Percentiles rank a stretch among this genome's conserved stretches.
Evolutionary conservation across 2,888 invertebrate genomes (phyloP).

Genomic region (Brassicogethes aeneus): DNA sequence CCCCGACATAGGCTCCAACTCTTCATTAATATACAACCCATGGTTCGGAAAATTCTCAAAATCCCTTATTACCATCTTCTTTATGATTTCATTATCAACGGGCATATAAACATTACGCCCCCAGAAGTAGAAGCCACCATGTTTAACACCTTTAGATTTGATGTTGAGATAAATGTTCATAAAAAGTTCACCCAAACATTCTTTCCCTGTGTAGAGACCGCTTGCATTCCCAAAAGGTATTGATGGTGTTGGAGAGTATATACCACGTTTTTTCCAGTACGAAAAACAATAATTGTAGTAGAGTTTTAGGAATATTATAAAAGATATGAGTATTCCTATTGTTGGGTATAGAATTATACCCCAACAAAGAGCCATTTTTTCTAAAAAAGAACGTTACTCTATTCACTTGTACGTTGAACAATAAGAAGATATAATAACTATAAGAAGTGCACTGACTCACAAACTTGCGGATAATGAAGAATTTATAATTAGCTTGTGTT

Average conservation of each 20-base stretch:
- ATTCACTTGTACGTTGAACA: no score
- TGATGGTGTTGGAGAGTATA: slow-evolving; percentile 18
- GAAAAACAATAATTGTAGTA: slow-evolving; percentile 52
- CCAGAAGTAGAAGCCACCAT: slow-evolving; percentile 35
- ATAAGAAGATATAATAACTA: no score
- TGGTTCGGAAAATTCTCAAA: slow-evolving; percentile 35
- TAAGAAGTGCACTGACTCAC: no score
- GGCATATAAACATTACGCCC: slow-evolving; percentile 30
- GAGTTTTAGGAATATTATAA: slow-evolving; percentile 6
- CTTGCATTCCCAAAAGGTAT: slow-evolving; percentile 23
- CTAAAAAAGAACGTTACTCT: no score
- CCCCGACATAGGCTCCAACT: slow-evolving; percentile 35
- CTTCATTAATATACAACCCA: slow-evolving; percentile 40
- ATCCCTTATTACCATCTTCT: slow-evolving; percentile 48
- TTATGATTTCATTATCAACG: slow-evolving; percentile 26
- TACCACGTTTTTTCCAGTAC: slow-evolving; percentile 20
- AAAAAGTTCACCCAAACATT: slow-evolving; percentile 16
- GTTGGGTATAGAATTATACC: not conserved
- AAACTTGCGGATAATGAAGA: no score
- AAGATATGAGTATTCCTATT: not conserved
- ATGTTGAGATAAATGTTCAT: slow-evolving; percentile 15
- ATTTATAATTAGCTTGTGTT: no score
- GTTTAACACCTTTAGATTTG: slow-evolving; percentile 16
- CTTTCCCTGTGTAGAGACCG: slow-evolving; percentile 14
- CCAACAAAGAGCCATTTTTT: not conserved